A percentile compares a stretch with the other conserved stretches of the same genome.
phyloP scores from a whole-genome alignment of 2,113 vertebrate species.

The Phainopepla nitens region DNA sequence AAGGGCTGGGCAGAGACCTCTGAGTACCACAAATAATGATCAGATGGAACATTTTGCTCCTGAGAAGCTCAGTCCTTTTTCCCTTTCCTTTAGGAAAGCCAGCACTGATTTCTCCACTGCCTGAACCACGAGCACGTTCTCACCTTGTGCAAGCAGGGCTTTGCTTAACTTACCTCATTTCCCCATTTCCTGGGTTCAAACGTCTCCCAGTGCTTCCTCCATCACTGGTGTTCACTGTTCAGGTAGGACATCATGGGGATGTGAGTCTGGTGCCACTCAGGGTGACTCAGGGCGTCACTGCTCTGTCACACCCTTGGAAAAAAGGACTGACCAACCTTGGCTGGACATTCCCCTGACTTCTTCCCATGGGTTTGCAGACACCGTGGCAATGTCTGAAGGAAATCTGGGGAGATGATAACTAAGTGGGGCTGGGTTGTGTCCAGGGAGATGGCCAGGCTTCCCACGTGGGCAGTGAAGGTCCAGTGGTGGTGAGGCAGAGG shows the following conservation, averaged over 20 bases:
- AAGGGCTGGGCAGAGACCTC: neutral
- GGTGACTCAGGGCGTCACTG: neutral
- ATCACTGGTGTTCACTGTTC: neutral
- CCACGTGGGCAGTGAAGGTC: neutral
- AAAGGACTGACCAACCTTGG: neutral
- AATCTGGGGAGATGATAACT: neutral
- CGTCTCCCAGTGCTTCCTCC: neutral
- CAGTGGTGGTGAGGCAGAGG: neutral
- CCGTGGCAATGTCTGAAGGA: neutral
- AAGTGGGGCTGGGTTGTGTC: neutral
- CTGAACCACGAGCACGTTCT: fast-evolving
- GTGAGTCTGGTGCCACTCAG: neutral
- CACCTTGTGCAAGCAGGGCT: neutral
- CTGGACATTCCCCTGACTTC: neutral
- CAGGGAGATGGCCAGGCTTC: neutral
- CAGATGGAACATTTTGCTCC: neutral
- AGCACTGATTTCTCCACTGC: neutral
- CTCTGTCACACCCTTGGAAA: neutral
- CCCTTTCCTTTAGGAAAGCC: neutral
- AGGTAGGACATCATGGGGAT: fast-evolving
- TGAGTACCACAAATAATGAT: neutral
- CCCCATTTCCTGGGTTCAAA: neutral
- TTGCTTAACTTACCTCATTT: neutral
- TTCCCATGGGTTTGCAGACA: neutral
- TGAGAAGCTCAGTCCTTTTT: neutral